Base-by-base conservation (phyloP, 37 sponge, comb jelly and placozoan genomes). In the Cladorhizidae sp. region DNA sequence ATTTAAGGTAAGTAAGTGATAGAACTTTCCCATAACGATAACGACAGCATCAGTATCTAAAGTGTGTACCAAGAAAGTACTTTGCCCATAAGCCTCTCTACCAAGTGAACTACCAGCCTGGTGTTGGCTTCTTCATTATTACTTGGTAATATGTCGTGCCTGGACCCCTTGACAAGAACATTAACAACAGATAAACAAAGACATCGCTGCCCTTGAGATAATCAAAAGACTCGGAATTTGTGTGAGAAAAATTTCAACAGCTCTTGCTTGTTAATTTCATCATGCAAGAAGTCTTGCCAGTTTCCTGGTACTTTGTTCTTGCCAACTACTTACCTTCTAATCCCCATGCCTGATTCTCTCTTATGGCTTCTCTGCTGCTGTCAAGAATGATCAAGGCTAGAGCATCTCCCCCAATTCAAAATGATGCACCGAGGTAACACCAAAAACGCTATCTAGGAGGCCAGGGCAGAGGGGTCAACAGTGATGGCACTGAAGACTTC, bases 71-170 rank as follows among this genome's bases (percentile, higher is more conserved):
- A 61, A 21, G 62, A 23, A 61, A 28, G 62, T 17, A 28, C n/a
- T 61, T 26, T 6, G 25, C n/a, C 62, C 62, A 61, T 61, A 8
- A 61, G 62, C 8, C 26, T 17, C 7, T 61, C 62, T 61, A n/a
- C 5, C 62, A n/a, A 61, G 62, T 61, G 62, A 61, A 61, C 17
- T n/a, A 61, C n/a, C 54, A 52, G 54, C 54, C 54, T n/a, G n/a
- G n/a, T n/a, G n/a, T n/a, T n/a, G n/a, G n/a, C 62, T 61, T 61
- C 62, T 61, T 61, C 62, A 61, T 22, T 7, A 11, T 61, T 28
- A 61, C 62, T 26, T 6, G 25, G 62, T 22, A n/a, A 22, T 28
- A 61, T 61, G 62, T 22, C 62, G 22, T 22, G 25, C 6, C 62
- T 61, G 62, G 62, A n/a, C 7, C 62, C 62, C 25, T 22, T 11